Evolutionary conservation across 2,797 vertebrate genomes (phyloP), one percentile per base, ranked within the genome.

Genomic region (Rhyacichthys aspro): DNA sequence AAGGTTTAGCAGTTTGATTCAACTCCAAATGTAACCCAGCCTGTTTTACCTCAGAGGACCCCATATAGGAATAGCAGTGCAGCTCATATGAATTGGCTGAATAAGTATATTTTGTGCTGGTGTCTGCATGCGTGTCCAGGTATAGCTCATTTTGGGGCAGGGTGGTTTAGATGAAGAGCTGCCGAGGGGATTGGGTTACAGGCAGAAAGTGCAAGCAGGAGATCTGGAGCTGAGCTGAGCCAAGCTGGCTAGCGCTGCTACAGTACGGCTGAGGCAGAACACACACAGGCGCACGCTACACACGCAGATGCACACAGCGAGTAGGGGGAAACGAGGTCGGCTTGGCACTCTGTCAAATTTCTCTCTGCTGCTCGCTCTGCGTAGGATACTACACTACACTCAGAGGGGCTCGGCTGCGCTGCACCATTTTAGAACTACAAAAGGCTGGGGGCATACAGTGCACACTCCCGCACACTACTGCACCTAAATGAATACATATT

Each of bases 271-370:
- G 82, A 16, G 63, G 75, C 69, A 86, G 79, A 83, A 71, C 68
- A 71, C 73, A 74, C 75, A 63, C 74, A 55, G 17, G 34, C 47
- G 17, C 54, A 45, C 23, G 7, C 23, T 28, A 32, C 59, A 53
- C 68, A 45, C 57, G 56, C 64, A 47, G 41, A 65, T 59, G 60
- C 59, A 67, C 55, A 15, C 46, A 54, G 43, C 4, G 16, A 74
- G 66, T 46, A 62, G 82, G 34, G 87, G 86, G 85, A 88, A 88
- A 86, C 16, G 79, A 88, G 88, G 89, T 89, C 76, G 79, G 28
- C 79, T 83, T 89, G 88, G 88, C 84, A 76, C 63, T 63, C 72
- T 66, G 72, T 86, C 88, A 88, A 78, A 86, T 76, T 81, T 84
- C 61, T 85, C 76, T 76, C 57, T 8, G 79, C 49, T 52, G 75